Base-by-base conservation (phyloP, 2,888 invertebrate genomes). In the Bruchidius siliquastri region DNA sequence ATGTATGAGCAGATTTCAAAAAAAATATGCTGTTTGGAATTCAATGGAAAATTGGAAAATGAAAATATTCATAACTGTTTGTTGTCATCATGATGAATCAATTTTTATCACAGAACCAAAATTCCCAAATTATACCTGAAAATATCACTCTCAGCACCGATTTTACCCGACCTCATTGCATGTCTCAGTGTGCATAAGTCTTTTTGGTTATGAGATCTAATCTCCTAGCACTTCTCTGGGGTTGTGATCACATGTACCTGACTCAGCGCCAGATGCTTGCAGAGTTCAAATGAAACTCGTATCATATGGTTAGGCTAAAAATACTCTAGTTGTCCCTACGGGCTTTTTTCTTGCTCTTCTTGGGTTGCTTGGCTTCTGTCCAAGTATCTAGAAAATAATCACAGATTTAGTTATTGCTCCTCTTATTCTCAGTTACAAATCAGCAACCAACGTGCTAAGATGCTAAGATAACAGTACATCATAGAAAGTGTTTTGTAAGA, bases 331-430 rank as follows among this genome's bases (percentile, higher is more conserved):
- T 91, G 82, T 93, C 93, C 84, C 92, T 91, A 83, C 93, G 91
- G 75, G 90, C 91, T 88, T 93, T 93, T 90, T 93, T 93, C 86
- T 90, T 90, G 22, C 74, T 77, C 83, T 93, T 93, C 86, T 92
- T 93, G 73, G 90, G 88, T 75, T 89, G 89, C 85, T 93, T 93
- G 21, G 93, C 90, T 83, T 94, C 94, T 79, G 92, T 91, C 93
- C 93, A 94, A 32, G 90, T 88, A 86, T 93, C 93, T 93, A 86
- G 3, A 85, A 85, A 73, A 77, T 49, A 8, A 49, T 49, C 3
- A 13, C 49, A 77, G 79, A 72, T 22, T 20, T 67, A 69, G 10
- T 22, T 20, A 32, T 18, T 67, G 20, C n/a, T 30, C 68, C 67
- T 69, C 22, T 73, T 71, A 74, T 71, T n/a, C 20, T 13, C 3